These are phyloP conservation scores for Cylloceria caligata DNA, from an alignment of 2,888 invertebrate genomes.

Conservation along the genomic window DNA sequence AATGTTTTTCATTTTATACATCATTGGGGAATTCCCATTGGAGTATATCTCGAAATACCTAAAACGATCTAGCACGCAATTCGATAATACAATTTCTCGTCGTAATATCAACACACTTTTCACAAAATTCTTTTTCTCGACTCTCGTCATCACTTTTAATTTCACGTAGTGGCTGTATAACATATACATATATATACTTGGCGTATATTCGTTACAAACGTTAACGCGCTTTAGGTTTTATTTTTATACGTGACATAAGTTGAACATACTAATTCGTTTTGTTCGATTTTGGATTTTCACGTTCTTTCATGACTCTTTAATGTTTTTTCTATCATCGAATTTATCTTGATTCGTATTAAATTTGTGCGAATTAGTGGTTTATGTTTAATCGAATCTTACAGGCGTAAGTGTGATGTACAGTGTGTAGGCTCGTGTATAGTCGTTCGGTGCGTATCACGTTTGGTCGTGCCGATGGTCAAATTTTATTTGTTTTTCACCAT, in stretches of 20 bases:
- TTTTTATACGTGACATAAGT: conserved; percentile 25
- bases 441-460: conserved; percentile 12
- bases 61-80: conserved; percentile 42
- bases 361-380: conserved; percentile 67
- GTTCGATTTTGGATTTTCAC: conserved; percentile 22
- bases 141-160: conserved; percentile 42
- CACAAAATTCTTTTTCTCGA: conserved; percentile 39
- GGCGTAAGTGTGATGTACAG: conserved; percentile 8
- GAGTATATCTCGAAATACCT: conserved; percentile 1
- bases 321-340: conserved; percentile 31
- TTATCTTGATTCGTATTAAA: conserved; percentile 34
- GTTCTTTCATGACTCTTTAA: background rate
- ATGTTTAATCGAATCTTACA: conserved; percentile 26
- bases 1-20: conserved; percentile 36
- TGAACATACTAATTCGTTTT: conserved; percentile 14
- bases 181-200: conserved; percentile 43
- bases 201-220: conserved; percentile 36
- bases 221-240: conserved; percentile 1
- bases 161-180: conserved; percentile 22
- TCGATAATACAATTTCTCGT: conserved; percentile 35
- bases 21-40: conserved; percentile 40
- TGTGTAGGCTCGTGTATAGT: background rate
- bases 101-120: conserved; percentile 2
- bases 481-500: background rate
- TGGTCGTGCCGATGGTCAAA: background rate